Conservation (phyloP, 2,888 invertebrate genomes). For the Oxycera nigricornis region DNA sequence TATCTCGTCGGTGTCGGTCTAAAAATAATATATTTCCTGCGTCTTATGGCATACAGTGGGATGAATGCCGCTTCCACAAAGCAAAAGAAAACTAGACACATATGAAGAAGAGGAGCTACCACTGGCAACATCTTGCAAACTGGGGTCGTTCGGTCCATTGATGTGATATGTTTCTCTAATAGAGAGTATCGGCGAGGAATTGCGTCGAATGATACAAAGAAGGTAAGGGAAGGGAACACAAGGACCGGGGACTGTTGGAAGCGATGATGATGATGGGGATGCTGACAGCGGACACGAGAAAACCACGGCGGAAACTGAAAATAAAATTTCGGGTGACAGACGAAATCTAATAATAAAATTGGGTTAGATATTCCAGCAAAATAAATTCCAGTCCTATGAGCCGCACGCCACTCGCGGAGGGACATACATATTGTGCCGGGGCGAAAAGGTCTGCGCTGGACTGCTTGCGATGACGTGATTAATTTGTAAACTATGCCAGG, state of each 20-base stretch:
- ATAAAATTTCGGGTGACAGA: not conserved
- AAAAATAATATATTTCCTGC: conserved; percentile 30
- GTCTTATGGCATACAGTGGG: not conserved
- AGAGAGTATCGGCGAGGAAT: no score
- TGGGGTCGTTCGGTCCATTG: not conserved
- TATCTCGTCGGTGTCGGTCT: not conserved
- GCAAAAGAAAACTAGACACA: not conserved
- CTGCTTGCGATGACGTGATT: not conserved
- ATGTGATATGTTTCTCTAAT: not conserved
- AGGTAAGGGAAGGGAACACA: not conserved
- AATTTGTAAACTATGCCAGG: conserved; percentile 17
- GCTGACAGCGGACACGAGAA: not conserved
- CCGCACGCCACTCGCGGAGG: no score
- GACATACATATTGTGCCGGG: no score
- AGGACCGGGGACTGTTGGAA: not conserved
- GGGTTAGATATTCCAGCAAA: not conserved
- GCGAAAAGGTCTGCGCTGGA: not conserved
- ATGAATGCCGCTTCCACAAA: conserved; percentile 3
- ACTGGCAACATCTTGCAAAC: not conserved
- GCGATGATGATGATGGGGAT: no score
- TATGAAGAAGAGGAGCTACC: conserved; percentile 4
- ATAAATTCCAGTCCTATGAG: not conserved
- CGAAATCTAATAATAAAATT: conserved; percentile 27
- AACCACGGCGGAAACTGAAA: not conserved
- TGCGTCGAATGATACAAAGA: not conserved